Evolutionary conservation across 2,113 vertebrate genomes (phyloP).

Genomic region (Variabilichromis moorii): DNA sequence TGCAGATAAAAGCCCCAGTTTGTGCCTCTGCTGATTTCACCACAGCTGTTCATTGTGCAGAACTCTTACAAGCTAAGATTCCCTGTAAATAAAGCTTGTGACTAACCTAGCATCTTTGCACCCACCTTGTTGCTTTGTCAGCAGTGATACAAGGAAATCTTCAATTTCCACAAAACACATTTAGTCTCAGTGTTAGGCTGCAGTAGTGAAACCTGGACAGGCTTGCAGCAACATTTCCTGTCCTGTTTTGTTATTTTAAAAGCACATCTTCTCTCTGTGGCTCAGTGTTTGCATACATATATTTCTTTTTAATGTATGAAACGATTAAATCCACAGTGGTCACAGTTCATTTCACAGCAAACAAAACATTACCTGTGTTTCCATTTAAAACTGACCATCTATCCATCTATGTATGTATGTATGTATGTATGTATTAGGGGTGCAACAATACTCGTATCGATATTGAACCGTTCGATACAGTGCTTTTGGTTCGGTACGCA

Average conservation of each 20-base stretch:
- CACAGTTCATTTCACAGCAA: background rate
- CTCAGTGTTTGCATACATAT: background rate
- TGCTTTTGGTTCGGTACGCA: fast-evolving
- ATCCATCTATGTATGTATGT: background rate
- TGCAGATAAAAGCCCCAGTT: background rate
- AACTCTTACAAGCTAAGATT: background rate
- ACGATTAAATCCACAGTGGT: background rate
- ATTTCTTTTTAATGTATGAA: background rate
- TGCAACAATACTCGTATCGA: no score
- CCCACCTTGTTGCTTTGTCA: background rate
- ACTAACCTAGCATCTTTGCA: background rate
- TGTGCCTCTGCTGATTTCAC: background rate
- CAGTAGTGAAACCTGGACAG: background rate
- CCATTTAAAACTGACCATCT: background rate
- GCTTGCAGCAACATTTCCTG: background rate
- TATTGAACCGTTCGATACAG: no score
- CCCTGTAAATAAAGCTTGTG: background rate
- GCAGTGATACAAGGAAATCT: background rate
- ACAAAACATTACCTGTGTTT: background rate
- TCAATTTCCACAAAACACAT: background rate
- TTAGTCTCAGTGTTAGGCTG: background rate
- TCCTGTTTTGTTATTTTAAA: background rate
- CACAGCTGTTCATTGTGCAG: background rate
- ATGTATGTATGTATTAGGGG: background rate
- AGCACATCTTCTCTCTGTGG: background rate